Conservation (phyloP, 2,888 invertebrate genomes). For the Embidobia sp. region DNA sequence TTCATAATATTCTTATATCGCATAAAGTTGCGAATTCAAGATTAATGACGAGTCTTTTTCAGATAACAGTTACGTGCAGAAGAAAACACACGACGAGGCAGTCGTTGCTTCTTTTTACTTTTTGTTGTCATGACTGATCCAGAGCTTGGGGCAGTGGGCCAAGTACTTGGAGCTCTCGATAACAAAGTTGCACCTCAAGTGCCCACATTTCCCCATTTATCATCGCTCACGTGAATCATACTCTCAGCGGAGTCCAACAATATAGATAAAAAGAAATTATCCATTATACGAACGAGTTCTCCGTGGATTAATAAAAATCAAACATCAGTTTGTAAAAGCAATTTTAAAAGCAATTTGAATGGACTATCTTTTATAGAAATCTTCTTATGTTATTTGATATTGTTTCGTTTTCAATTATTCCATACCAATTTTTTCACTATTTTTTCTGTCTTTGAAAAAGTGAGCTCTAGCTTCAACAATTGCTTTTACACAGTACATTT, state of each 20-base stretch:
- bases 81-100: slow-evolving; percentile 4
- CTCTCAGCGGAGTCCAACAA: not conserved
- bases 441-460: no score
- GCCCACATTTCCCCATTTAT: slow-evolving; percentile 17
- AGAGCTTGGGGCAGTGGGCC: slow-evolving; percentile 59
- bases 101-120: not conserved
- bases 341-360: no score
- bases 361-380: no score
- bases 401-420: no score
- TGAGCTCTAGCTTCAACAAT: no score
- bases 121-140: slow-evolving; percentile 10
- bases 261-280: no score
- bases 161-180: slow-evolving; percentile 23
- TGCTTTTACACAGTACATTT: no score
- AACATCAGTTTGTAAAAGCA: no score
- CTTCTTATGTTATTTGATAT: no score
- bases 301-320: no score
- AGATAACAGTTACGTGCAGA: slow-evolving; percentile 21
- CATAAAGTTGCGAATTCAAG: slow-evolving; percentile 16
- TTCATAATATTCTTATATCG: not conserved
- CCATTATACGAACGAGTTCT: no score
- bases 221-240: not conserved
- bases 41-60: slow-evolving; percentile 18
- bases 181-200: slow-evolving; percentile 14
- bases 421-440: no score